Base-by-base conservation (phyloP, 2,888 invertebrate species). In the Lithophane leautieri region DNA sequence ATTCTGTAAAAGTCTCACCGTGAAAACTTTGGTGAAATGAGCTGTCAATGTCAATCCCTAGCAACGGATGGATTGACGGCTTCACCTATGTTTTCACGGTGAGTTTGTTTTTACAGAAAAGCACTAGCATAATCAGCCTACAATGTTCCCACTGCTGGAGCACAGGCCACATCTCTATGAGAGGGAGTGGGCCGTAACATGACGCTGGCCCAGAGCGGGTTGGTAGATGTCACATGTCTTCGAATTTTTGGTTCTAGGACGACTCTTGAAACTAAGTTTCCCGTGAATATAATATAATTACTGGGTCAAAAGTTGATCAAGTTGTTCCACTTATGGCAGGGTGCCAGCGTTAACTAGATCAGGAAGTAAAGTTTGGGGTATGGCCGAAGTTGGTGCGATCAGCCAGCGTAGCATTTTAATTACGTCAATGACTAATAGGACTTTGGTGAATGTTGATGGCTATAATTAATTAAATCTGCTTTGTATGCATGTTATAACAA, bases 201-300 rank as follows among this genome's bases (percentile, higher is more conserved):
- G 6, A 34, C 6, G 34, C 16, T 4, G 6, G 16, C 47, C 14
- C 47, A 47, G 47, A 16, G 47, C 47, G 47, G 47, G 47, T 47
- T 47, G 47, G 16, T 47, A 47, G 47, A 47, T 47, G 47, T 16
- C 47, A 16, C 4, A 47, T 16, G 6, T 16, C 14, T 47, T 47
- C 14, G 47, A 16, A 47, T 47, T 47, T 47, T 47, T 14, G 44
- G 4, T 44, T 47, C 16, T 47, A 47, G 1, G 6, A 47, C 44
- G 6, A 47, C 44, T 12, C 76, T 66, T 52, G 14, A 16, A 76
- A 70, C 62, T 25, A 58, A 80, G 66, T 80, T 70, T 12, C 28
- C 34, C 50, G 34, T 70, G 75, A 79, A 85, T 86, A 83, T 81
- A 79, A 85, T 86, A 83, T 81, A 73, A 82, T 81, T 50, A 73